Evolutionary conservation across 2,797 vertebrate species (phyloP).

Genomic region (Dryobates pubescens): DNA sequence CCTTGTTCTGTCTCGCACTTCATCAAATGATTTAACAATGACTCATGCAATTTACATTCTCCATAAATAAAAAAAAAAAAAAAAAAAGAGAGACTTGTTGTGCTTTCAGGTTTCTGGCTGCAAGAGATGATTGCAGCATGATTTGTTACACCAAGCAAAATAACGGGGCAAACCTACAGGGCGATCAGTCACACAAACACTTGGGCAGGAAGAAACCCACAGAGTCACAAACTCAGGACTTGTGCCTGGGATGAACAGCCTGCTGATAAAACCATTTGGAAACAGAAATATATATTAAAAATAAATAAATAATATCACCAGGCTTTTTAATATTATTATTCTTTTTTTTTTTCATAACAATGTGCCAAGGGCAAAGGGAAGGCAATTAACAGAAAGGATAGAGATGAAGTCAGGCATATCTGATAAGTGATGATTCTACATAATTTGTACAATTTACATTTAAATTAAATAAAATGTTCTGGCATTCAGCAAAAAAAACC

Average conservation of each 20-base stretch:
- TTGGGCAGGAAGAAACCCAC: accelerated
- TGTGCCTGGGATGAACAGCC: neutral
- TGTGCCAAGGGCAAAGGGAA: neutral
- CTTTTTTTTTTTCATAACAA: neutral
- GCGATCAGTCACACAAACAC: neutral
- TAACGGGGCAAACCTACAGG: slow-evolving; percentile 12
- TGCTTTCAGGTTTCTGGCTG: neutral
- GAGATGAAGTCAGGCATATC: neutral
- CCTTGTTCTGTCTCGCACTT: neutral
- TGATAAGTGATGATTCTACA: too few species aligned
- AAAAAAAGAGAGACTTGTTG: neutral
- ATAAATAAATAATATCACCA: too few species aligned
- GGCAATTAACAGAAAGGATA: neutral
- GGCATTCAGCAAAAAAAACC: neutral
- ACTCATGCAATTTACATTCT: slow-evolving; percentile 28
- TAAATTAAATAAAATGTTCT: neutral
- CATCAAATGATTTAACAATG: slow-evolving; percentile 30
- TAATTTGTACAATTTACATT: neutral
- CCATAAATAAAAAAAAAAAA: too few species aligned
- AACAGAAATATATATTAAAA: neutral
- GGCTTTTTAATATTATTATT: too few species aligned
- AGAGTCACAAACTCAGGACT: neutral
- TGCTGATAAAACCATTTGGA: neutral
- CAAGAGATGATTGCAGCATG: neutral
- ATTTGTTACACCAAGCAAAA: slow-evolving; percentile 18